Conservation (phyloP, 2,113 vertebrate species). For the Aptenodytes patagonicus region DNA sequence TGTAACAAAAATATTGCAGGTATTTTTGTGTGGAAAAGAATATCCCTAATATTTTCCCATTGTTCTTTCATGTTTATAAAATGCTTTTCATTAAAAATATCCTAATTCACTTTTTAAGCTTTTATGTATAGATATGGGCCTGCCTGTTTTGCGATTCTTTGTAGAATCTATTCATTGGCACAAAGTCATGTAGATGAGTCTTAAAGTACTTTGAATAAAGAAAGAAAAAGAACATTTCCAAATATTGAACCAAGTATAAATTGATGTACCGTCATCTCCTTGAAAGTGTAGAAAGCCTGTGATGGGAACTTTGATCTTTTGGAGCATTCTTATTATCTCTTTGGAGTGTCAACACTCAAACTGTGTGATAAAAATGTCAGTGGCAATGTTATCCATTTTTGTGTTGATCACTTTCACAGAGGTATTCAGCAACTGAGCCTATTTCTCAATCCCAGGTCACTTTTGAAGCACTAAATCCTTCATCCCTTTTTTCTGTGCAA, state of each 20-base stretch:
- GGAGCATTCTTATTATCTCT: not conserved
- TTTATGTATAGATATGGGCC: not conserved
- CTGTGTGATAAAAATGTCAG: slow-evolving; percentile 23
- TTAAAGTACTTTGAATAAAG: not conserved
- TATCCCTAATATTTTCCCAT: not conserved
- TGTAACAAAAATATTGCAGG: not conserved
- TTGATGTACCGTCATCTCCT: not conserved
- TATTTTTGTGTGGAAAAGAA: not conserved
- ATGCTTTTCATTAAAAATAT: not conserved
- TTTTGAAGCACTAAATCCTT: slow-evolving; percentile 1
- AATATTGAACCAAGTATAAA: slow-evolving; percentile 19
- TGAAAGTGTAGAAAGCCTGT: not conserved
- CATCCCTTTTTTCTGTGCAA: not conserved
- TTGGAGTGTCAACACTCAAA: slow-evolving; percentile 17
- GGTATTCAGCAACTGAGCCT: not conserved
- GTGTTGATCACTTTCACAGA: slow-evolving; percentile 17
- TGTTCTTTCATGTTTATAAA: not conserved
- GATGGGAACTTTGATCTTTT: slow-evolving; percentile 4
- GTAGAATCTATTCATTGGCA: slow-evolving; percentile 4
- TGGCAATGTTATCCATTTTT: slow-evolving; percentile 14
- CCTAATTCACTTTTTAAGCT: not conserved
- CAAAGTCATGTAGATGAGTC: not conserved
- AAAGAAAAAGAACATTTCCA: slow-evolving; percentile 15
- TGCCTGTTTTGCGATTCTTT: not conserved
- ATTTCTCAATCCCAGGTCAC: not conserved